Base-by-base conservation (phyloP, 2,113 vertebrate species). In the Passer montanus region DNA sequence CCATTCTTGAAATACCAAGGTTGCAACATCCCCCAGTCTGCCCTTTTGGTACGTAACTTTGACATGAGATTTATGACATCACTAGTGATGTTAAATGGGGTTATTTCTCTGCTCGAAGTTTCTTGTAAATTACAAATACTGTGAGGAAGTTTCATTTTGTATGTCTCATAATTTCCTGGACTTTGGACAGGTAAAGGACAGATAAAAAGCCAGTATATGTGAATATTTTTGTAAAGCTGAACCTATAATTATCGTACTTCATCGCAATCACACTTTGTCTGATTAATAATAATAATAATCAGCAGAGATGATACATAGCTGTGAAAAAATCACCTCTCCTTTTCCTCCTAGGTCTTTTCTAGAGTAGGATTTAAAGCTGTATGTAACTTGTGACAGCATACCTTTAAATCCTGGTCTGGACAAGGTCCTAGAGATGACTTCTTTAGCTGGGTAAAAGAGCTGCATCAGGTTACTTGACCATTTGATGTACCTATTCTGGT, bases 391-490 rank as follows among this genome's bases (percentile, higher is more conserved):
- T 78, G 39, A 67, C 39, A 78, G 44, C 64, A 62, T 83, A 88
- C 46, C 79, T 95, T 97, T 94, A 94, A 94, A 75, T 92, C 73
- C 58, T 75, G 20, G 24, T 75, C 84, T 87, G 84, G 80, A 72
- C 49, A 56, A 68, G 69, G 69, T 81, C 89, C 80, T 92, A 60
- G 88, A 67, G 79, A 78, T 64, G 39, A 78, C 47, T 91, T 75
- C 62, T 91, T 41, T 76, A 76, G 47, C 44, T 72, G 77, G 21
- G 28, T 70, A 12, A 37, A 78, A 93, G 16, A 72, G 6, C 43
- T 90, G 59, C 69, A 23, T 93, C 76, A 44, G 43, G 44, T 95
- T 90, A 70, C 15, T 0, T 77, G 58, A 37, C 52, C 17, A 3
- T 73, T 70, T 84, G n/a, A 43, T 6, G 2, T 59, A 84, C 30